Base-by-base conservation (phyloP, 2,888 invertebrate species). In the Drosophila subquinaria region DNA sequence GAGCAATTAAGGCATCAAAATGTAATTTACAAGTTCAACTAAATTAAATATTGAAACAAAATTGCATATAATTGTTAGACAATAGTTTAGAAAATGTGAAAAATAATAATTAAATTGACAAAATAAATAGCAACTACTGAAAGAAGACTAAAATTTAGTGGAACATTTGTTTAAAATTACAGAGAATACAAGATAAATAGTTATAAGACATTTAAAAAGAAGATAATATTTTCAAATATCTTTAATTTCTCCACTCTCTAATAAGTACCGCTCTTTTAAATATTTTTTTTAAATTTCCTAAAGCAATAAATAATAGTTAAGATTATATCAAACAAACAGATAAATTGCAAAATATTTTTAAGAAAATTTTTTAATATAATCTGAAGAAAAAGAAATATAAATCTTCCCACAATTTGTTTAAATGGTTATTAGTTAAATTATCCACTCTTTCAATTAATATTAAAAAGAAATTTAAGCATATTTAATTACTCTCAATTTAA, bases 1-100 rank as follows among this genome's bases (percentile, higher is more conserved):
- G 15, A 15, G 15, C 38, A 38, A 52, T 38, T 38, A 38, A 38
- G 8, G 38, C 5, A 38, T 51, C 9, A 20, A 61, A 50, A 13
- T 36, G 11, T 23, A 20, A 51, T 36, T 51, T n/a, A 38, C 17
- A 23, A 47, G 13, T 17, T 30, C 15, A 59, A 48, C 5, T 48
- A 2, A 36, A 30, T 42, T 30, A 42, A 42, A 42, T 17, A 52
- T 36, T n/a, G 15, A 0, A 6, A 27, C 1, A 2, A 52, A 36
- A 51, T 35, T 51, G 36, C 51, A n/a, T 36, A 9, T 36, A 20
- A 51, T 35, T 50, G 33, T 20, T 30, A 15, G 48, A 15, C 17
- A 50, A 11, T 33, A 15, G 27, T 48, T 48, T 4, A 4, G 5
- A 48, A 30, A 30, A 10, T 30, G 30, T 1, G 11, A 33, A 50